A percentile compares a stretch with the other conserved stretches of the same genome.
phyloP scores from a whole-genome alignment of 2,113 vertebrate species.

The Amblyornis subalaris region DNA sequence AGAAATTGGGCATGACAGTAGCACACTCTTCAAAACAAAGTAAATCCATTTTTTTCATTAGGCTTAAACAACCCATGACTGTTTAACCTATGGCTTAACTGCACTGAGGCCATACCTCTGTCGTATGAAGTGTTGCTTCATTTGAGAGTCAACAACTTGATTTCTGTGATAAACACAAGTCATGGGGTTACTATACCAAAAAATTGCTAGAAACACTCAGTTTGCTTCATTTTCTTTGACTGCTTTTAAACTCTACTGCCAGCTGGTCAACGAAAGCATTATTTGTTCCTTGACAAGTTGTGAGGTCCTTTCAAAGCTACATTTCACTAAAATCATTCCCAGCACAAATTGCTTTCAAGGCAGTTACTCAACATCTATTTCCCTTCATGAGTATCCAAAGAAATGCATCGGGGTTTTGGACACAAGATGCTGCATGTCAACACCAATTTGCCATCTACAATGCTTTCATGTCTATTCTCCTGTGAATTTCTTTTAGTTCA shows the following conservation, averaged over 20 bases:
- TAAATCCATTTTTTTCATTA: background rate
- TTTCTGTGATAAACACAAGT: background rate
- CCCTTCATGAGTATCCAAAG: background rate
- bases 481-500: constrained; percentile 31
- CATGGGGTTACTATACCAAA: background rate
- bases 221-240: background rate
- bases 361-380: background rate
- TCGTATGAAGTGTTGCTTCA: background rate
- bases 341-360: background rate
- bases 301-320: background rate
- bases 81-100: background rate
- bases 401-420: background rate
- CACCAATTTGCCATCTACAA: constrained; percentile 6
- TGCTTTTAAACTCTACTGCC: background rate
- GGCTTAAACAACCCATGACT: background rate
- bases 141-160: background rate
- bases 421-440: background rate
- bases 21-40: background rate
- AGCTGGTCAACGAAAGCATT: background rate
- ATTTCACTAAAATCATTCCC: background rate
- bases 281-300: background rate
- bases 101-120: background rate
- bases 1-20: background rate
- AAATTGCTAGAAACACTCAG: background rate
- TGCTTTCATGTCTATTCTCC: background rate